Percentiles rank a stretch among this genome's conserved stretches.
Conservation (phyloP, 2,113 vertebrate genomes). For the Ceuthmochares aereus region DNA sequence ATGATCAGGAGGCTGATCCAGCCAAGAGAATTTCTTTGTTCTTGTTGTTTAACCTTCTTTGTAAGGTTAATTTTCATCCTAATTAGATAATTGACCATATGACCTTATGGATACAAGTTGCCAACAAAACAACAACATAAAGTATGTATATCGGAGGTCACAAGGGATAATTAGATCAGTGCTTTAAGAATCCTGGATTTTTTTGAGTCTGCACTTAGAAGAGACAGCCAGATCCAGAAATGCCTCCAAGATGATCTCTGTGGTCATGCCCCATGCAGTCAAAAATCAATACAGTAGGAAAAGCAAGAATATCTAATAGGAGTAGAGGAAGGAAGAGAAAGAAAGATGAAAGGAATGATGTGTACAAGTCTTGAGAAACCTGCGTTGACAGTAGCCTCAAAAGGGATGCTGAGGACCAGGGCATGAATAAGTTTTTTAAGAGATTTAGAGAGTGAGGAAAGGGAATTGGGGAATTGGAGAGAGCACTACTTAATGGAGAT, state of each 20-base stretch:
- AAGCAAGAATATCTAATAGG: background rate
- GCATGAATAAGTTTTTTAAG: background rate
- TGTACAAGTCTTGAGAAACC: background rate
- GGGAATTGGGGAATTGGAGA: background rate
- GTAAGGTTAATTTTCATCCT: conserved; percentile 21
- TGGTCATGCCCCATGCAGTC: background rate
- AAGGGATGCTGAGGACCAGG: background rate
- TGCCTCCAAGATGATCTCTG: background rate
- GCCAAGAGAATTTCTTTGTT: background rate
- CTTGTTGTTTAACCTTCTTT: background rate
- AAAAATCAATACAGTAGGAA: background rate
- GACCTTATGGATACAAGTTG: background rate
- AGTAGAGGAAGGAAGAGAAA: background rate
- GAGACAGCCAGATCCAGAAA: background rate
- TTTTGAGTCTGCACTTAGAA: background rate
- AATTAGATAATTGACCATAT: background rate
- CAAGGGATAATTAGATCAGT: background rate
- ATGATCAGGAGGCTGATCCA: background rate
- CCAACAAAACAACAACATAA: background rate
- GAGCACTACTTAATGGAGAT: background rate
- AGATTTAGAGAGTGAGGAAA: background rate
- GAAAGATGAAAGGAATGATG: background rate
- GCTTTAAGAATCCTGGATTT: background rate
- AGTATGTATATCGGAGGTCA: background rate
- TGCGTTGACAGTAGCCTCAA: background rate